phyloP scores from a whole-genome alignment of 2,797 vertebrate species.

The Atherinosoma microstoma region DNA sequence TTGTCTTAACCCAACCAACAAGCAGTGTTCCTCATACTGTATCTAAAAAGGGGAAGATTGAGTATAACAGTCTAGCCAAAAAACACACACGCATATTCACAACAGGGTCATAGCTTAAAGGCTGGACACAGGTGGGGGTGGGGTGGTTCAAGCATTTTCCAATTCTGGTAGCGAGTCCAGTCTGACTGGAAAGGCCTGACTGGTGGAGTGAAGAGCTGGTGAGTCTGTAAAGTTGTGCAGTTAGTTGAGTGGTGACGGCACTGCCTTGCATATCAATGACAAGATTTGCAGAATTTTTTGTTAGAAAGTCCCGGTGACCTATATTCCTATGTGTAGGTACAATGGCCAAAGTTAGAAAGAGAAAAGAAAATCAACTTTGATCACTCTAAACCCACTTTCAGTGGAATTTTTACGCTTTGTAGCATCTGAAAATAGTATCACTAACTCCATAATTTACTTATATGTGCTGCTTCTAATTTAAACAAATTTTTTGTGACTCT shows the following conservation, averaged over 20 bases:
- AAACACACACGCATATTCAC: constrained; percentile 34
- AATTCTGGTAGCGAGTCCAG: constrained; percentile 71
- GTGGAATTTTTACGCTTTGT: neutral
- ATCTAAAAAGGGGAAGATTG: constrained; percentile 54
- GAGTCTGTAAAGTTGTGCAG: constrained; percentile 38
- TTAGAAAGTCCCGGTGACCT: constrained; percentile 34
- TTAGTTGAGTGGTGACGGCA: constrained; percentile 49
- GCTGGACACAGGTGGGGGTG: constrained; percentile 67
- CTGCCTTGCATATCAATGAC: constrained; percentile 43
- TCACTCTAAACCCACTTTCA: neutral
- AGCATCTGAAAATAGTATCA: neutral
- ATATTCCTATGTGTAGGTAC: constrained; percentile 27
- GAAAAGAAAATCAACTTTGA: neutral
- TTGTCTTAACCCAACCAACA: constrained; percentile 36
- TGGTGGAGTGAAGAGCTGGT: constrained; percentile 64
- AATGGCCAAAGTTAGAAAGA: neutral
- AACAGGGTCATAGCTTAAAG: constrained; percentile 77
- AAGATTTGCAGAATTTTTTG: constrained; percentile 15
- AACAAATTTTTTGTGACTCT: constrained; percentile 1
- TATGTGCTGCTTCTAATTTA: neutral
- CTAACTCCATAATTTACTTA: neutral
- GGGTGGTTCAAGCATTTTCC: constrained; percentile 76
- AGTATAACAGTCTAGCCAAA: constrained; percentile 69
- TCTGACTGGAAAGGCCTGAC: constrained; percentile 64
- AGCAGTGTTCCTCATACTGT: constrained; percentile 19